A percentile compares a stretch with the other conserved stretches of the same genome.
Evolutionary conservation across 2,113 vertebrate genomes (phyloP).

Genomic region (Sylvilagus bachmani): DNA sequence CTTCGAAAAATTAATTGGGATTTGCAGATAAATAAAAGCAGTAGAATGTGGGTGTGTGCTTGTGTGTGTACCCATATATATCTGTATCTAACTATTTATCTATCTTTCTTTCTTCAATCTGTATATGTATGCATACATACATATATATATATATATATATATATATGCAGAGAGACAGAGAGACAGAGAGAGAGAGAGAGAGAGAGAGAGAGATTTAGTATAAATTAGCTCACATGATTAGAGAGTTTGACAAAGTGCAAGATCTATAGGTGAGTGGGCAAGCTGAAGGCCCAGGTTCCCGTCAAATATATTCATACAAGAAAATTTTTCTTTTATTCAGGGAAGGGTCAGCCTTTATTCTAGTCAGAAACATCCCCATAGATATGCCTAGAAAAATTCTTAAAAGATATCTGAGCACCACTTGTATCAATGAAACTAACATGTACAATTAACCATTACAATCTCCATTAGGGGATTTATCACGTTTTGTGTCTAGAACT

Average conservation of each 20-base stretch:
- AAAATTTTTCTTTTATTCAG: neutral
- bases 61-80: too few species aligned
- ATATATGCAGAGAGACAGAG: too few species aligned
- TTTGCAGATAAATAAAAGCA: conserved; percentile 15
- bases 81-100: neutral
- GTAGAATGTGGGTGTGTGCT: neutral
- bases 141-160: neutral
- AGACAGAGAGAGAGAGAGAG: neutral
- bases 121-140: neutral
- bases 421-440: neutral
- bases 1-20: neutral
- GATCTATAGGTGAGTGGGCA: neutral
- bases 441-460: neutral
- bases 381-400: neutral
- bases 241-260: neutral
- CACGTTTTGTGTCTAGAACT: neutral
- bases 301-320: neutral
- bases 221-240: neutral
- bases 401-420: neutral
- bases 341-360: neutral
- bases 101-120: neutral
- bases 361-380: neutral
- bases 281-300: neutral
- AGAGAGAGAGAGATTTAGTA: neutral
- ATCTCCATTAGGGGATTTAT: neutral